These are phyloP conservation scores for Aythya baeri DNA, from an alignment of 2,113 vertebrate genomes.

Conservation along the genomic window DNA sequence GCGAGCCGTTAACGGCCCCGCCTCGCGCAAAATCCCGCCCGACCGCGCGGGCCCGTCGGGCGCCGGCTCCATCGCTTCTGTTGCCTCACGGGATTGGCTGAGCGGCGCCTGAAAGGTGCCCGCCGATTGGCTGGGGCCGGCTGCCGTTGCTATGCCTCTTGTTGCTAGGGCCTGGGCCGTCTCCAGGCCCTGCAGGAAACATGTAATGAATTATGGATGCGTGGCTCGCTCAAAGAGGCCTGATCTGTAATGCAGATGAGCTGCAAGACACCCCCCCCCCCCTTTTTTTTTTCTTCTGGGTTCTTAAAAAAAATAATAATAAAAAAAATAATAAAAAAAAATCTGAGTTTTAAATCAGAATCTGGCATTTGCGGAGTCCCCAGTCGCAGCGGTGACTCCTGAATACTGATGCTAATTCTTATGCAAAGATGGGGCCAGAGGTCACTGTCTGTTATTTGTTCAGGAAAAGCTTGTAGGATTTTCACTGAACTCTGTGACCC, in stretches of 20 bases:
- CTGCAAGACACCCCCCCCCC: slow-evolving; percentile 33
- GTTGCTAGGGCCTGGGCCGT: slow-evolving; percentile 89
- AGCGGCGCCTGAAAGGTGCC: slow-evolving; percentile 64
- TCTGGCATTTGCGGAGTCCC: slow-evolving; percentile 74
- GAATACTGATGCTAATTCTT: slow-evolving; percentile 82
- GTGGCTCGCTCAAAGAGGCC: slow-evolving; percentile 83
- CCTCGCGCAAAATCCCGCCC: background rate
- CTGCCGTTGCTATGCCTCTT: slow-evolving; percentile 90
- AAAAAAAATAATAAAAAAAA: background rate
- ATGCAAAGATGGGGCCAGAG: slow-evolving; percentile 84
- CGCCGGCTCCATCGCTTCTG: slow-evolving; percentile 29
- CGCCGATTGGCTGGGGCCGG: slow-evolving; percentile 78
- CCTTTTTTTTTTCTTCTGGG: slow-evolving; percentile 68
- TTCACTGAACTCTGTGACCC: slow-evolving; percentile 78
- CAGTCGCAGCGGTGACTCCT: slow-evolving; percentile 62
- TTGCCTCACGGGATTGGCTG: slow-evolving; percentile 73
- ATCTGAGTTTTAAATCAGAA: slow-evolving; percentile 79
- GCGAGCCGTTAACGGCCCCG: background rate
- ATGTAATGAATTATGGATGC: slow-evolving; percentile 95
- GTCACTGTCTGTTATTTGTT: slow-evolving; percentile 87
- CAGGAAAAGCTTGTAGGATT: slow-evolving; percentile 80
- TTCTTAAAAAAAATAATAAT: slow-evolving; percentile 74
- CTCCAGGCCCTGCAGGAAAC: slow-evolving; percentile 85
- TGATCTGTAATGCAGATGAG: slow-evolving; percentile 95
- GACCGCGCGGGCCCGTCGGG: slow-evolving; percentile 27